phyloP scores from a whole-genome alignment of 2,113 vertebrate genomes.

The Thamnophis sirtalis region DNA sequence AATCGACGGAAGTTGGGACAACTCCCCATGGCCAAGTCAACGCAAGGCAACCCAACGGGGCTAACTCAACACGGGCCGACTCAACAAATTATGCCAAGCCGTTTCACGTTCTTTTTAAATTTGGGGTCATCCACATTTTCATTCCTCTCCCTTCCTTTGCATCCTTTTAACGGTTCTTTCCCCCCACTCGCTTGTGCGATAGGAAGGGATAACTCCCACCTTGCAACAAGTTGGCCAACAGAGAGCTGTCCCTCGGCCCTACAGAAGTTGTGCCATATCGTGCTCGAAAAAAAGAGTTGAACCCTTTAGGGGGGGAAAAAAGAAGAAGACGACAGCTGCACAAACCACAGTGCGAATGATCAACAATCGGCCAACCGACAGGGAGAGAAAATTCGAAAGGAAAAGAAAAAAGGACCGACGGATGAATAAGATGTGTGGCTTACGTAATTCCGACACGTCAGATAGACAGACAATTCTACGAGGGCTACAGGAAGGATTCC shows the following conservation, averaged over 20 bases:
- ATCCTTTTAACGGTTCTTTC: background rate
- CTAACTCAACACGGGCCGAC: background rate
- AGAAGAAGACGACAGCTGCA: conserved; percentile 26
- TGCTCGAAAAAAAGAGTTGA: background rate
- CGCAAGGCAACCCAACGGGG: background rate
- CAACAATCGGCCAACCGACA: conserved; percentile 29
- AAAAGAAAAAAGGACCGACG: conserved; percentile 24
- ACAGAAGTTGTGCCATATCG: background rate
- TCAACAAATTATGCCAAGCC: background rate
- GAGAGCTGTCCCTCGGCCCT: background rate
- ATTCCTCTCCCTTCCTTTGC: background rate
- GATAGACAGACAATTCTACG: background rate
- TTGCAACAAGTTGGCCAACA: background rate
- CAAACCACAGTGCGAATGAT: conserved; percentile 34
- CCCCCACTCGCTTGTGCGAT: too few species aligned
- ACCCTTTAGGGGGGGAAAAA: background rate
- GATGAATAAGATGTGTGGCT: conserved; percentile 41
- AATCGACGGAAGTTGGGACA: background rate
- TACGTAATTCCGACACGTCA: conserved; percentile 50
- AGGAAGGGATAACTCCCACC: background rate
- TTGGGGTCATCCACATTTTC: background rate
- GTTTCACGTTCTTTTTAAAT: background rate
- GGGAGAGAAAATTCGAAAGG: conserved; percentile 14
- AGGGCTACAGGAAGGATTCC: conserved; percentile 11
- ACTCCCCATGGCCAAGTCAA: background rate